Conservation (phyloP, 1,140 invertebrate genomes). For the Pogonus chalceus region DNA sequence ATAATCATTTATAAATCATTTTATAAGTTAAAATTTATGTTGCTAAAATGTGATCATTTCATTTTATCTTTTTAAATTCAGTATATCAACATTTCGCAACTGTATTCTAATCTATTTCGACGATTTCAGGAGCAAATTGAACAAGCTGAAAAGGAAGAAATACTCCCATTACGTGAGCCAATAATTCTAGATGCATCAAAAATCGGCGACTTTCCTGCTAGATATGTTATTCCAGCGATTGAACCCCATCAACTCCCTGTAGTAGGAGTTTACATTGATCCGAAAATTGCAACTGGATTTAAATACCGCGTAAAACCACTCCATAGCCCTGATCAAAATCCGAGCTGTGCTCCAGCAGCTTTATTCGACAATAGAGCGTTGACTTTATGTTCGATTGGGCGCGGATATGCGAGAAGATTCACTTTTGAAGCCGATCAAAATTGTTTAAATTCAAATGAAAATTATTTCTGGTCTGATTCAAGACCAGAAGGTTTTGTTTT, state of each 20-base stretch:
- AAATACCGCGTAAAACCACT: conserved; percentile 60
- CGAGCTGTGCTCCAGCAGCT: conserved; percentile 30
- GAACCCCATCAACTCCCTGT: conserved; percentile 56
- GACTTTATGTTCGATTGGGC: conserved; percentile 55
- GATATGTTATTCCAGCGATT: conserved; percentile 49
- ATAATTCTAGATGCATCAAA: conserved; percentile 40
- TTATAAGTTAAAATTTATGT: too few relatives aligned
- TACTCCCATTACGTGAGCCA: background rate
- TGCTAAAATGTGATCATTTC: too few relatives aligned
- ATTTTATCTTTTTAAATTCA: too few relatives aligned
- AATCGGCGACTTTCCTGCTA: conserved; percentile 51
- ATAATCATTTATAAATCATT: too few relatives aligned
- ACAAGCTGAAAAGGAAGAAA: background rate
- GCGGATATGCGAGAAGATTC: conserved; percentile 62
- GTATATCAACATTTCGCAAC: too few relatives aligned
- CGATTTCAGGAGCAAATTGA: background rate
- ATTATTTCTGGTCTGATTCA: conserved; percentile 71
- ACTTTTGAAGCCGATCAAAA: conserved; percentile 56
- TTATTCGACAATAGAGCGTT: conserved; percentile 53
- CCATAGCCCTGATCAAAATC: conserved; percentile 26
- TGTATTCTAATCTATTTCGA: too few relatives aligned
- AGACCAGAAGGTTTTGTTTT: conserved; percentile 61
- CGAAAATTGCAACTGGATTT: conserved; percentile 59
- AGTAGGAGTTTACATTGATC: conserved; percentile 63
- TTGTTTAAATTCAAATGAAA: conserved; percentile 54